phyloP scores from a whole-genome alignment of 2,797 vertebrate species.

The Sebastes taczanowskii region DNA sequence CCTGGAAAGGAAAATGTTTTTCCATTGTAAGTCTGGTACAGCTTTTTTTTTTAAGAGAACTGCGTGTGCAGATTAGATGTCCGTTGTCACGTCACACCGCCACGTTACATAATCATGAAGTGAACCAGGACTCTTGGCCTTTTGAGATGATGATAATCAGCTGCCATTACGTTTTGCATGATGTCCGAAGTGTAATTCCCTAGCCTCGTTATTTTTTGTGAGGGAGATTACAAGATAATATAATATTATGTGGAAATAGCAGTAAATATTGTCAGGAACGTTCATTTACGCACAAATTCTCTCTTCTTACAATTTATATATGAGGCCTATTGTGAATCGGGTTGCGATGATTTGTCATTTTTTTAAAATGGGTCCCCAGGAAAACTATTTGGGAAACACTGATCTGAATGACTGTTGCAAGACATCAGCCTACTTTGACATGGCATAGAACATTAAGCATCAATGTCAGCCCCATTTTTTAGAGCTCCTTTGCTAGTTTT shows the following conservation, averaged over 20 bases:
- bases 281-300: too few species aligned
- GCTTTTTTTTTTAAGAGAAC: constrained; percentile 13
- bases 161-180: constrained; percentile 14
- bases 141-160: constrained; percentile 22
- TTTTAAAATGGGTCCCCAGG: too few species aligned
- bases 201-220: constrained; percentile 5
- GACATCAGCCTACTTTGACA: too few species aligned
- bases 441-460: not conserved
- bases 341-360: too few species aligned
- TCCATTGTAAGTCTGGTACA: constrained; percentile 19
- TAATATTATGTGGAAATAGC: too few species aligned
- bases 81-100: constrained; percentile 2
- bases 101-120: constrained; percentile 29
- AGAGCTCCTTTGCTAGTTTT: not conserved
- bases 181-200: constrained; percentile 4
- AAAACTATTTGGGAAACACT: too few species aligned
- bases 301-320: too few species aligned
- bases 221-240: too few species aligned
- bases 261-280: too few species aligned
- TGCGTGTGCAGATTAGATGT: constrained; percentile 22
- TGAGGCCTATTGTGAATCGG: too few species aligned
- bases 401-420: not conserved
- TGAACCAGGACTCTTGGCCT: constrained; percentile 17
- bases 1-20: constrained; percentile 56
- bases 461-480: not conserved